These are phyloP conservation scores for Sitta carolinensis DNA, from an alignment of 2,797 vertebrate genomes.

Conservation along the genomic window DNA sequence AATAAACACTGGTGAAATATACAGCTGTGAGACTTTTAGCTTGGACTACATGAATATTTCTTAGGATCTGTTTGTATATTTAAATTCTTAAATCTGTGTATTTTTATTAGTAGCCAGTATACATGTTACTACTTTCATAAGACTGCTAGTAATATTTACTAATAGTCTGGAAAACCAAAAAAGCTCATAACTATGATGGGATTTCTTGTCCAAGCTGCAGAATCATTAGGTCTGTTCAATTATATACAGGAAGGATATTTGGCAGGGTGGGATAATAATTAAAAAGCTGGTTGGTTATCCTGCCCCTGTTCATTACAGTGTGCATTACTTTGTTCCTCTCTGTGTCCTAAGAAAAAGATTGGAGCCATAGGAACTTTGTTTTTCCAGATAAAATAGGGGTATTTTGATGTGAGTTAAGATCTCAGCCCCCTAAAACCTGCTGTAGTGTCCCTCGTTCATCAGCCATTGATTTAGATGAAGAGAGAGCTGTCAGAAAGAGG, in stretches of 20 bases:
- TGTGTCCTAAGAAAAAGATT: neutral
- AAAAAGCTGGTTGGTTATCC: neutral
- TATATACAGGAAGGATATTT: neutral
- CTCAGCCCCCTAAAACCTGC: neutral
- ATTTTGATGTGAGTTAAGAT: neutral
- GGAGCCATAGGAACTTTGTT: neutral
- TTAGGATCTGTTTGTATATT: neutral
- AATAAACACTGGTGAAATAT: neutral
- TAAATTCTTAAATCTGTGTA: neutral
- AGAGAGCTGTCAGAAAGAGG: neutral
- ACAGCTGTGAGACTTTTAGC: neutral
- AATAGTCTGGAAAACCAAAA: neutral
- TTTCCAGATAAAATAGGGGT: neutral
- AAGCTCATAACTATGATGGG: neutral
- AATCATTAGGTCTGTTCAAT: neutral
- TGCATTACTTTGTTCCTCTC: neutral
- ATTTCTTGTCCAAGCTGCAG: neutral
- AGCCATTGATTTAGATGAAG: neutral
- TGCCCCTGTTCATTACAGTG: neutral
- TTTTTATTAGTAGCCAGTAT: neutral
- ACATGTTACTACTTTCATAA: neutral
- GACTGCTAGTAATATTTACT: neutral
- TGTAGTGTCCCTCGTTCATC: neutral
- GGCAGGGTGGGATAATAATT: neutral
- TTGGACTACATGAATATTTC: neutral